phyloP scores from a whole-genome alignment of 2,797 vertebrate species.

The Sandelia bainsii region DNA sequence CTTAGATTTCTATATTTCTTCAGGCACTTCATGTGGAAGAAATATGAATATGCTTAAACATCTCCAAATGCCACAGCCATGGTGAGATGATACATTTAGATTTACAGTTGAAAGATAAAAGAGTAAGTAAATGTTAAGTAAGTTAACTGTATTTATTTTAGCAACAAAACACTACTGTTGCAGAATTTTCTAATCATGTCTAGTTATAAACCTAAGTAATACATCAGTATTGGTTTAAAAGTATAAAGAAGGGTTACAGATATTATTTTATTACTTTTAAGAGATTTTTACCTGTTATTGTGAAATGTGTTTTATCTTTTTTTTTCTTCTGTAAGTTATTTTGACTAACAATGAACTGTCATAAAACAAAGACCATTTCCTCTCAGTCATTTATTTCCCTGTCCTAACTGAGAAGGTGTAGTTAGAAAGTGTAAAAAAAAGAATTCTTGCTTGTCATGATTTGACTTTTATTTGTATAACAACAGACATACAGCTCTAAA shows the following conservation, averaged over 20 bases:
- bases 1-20: constrained; percentile 37
- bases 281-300: constrained; percentile 32
- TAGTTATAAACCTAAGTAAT: constrained; percentile 13
- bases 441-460: background rate
- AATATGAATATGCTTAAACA: constrained; percentile 43
- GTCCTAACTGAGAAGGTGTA: constrained; percentile 3
- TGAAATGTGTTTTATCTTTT: constrained; percentile 55
- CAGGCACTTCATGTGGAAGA: constrained; percentile 30
- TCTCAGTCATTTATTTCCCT: constrained; percentile 21
- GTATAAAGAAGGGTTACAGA: background rate
- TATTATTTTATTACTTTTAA: background rate
- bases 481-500: constrained; percentile 74
- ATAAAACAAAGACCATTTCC: constrained; percentile 52
- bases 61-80: constrained; percentile 48
- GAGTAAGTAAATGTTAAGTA: constrained; percentile 14
- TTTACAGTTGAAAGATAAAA: constrained; percentile 17
- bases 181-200: constrained; percentile 4
- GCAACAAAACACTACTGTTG: constrained; percentile 3
- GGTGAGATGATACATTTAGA: constrained; percentile 1
- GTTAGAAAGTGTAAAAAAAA: background rate
- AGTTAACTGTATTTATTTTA: constrained; percentile 43
- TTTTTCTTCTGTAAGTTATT: constrained; percentile 39
- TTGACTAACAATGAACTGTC: constrained; percentile 45
- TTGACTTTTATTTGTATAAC: constrained; percentile 71
- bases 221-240: constrained; percentile 16